Conservation (phyloP, 2,888 invertebrate genomes). For the Hybos culiciformis region DNA sequence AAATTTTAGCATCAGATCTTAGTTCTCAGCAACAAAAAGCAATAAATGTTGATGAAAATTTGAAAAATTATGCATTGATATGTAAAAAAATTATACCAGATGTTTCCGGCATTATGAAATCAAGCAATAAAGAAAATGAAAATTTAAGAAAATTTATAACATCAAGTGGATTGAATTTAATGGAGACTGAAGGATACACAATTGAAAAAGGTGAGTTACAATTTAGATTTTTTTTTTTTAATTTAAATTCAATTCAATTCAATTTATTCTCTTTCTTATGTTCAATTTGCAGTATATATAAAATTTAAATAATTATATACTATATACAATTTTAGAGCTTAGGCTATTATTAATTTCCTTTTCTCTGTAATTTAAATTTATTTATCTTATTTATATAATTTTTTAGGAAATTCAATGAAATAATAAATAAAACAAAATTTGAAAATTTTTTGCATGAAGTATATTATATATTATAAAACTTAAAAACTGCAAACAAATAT, state of each 20-base stretch:
- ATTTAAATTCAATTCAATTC: neutral
- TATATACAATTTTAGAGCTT: no score
- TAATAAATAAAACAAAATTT: no score
- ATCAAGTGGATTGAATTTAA: conserved; percentile 26
- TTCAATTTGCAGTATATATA: no score
- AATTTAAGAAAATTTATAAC: conserved; percentile 9
- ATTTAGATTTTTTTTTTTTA: neutral
- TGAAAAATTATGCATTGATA: conserved; percentile 31
- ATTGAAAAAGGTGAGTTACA: conserved; percentile 26
- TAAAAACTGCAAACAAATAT: no score
- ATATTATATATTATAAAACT: no score
- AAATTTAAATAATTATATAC: no score
- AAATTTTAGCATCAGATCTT: neutral
- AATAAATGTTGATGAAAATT: conserved; percentile 25
- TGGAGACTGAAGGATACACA: conserved; percentile 32
- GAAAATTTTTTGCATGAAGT: no score
- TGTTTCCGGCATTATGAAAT: conserved; percentile 10
- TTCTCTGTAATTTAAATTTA: no score
- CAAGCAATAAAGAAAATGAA: conserved; percentile 5
- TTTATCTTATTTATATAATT: no score
- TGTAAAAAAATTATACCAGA: conserved; percentile 33
- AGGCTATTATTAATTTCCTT: no score
- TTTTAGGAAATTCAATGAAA: no score
- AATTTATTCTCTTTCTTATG: no score
- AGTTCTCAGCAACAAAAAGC: neutral